Evolutionary conservation across 30 jellyfish, hydroid and myxozoan species (phyloP), one percentile per base, ranked within the genome.

Genomic region (Chironex yamaguchii): DNA sequence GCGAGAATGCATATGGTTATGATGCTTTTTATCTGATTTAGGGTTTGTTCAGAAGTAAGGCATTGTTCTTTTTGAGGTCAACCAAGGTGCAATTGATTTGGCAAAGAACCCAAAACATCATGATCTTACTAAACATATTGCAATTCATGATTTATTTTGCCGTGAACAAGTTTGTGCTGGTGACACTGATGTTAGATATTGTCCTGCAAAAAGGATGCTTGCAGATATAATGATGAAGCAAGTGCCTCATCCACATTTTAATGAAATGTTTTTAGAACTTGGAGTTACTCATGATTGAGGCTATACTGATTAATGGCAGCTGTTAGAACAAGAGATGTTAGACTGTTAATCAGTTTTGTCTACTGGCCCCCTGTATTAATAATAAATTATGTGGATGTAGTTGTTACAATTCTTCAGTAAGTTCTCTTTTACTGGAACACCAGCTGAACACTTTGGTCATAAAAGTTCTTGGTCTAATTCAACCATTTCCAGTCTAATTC

Each of bases 61-160:
- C n/a, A 76, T 52, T 52, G 28, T 49, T 29, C 33, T 52, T 52
- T 50, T 52, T 31, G 88, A 76, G 63, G 88, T 50, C 88, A 76
- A 76, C 34, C 80, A 76, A 76, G 79, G 88, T 21, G 79, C 88
- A 30, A 76, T 51, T 23, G 22, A 2, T 23, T 32, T 76, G 9
- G 32, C 88, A 29, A 76, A 76, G 62, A 52, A 76, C 53, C 81
- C 79, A 50, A 76, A 76, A 20, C 33, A 52, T 27, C 88, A 76
- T 76, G 63, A 31, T 76, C 79, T 77, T 31, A 49, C 88, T 12
- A 76, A 76, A 28, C 88, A 76, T 29, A 76, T 72, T 72, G 86
- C 35, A 1, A 72, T 72, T 1, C 86, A 67, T 67, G 81, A 67
- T 36, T 67, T 24, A n/a, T 67, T 67, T 67, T 67, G 81, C 22